Base-by-base conservation (phyloP, 2,113 vertebrate species). In the Spea multiplicata region DNA sequence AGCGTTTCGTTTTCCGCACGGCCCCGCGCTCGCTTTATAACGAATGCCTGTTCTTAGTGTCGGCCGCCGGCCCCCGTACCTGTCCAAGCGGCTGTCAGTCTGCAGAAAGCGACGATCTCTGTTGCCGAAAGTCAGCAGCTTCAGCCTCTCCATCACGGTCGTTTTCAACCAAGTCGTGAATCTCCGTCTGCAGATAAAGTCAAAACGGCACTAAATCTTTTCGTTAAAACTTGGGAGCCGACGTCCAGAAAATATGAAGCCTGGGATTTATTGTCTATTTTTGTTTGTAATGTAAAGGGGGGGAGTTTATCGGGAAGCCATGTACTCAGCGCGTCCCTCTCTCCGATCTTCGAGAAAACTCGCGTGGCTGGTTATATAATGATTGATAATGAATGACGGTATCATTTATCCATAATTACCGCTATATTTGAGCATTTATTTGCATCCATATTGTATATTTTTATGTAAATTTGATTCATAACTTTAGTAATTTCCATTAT, bases 171-270 rank as follows among this genome's bases (percentile, higher is more conserved):
- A 49, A 46, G 65, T 61, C 84, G 83, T 87, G 87, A 85, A 89
- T 88, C 86, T 88, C 83, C 59, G 80, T 80, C 73, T 81, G 76
- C 71, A 82, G 81, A 83, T 84, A 83, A 87, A 86, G 74, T 84
- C 80, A 80, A 75, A 76, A 3, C 44, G 14, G 71, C 74, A 83
- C 83, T 85, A 86, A 85, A 86, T 86, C 84, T 84, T 81, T 8
- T 12, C 46, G 0, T 81, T 73, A 80, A 86, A 82, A 2, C 48
- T 82, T 83, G 12, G 83, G 77, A 79, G 82, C 84, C 62, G 48
- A 6, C 5, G 73, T 81, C 45, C 53, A 44, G 67, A 17, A 49
- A 62, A 69, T 44, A 70, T 65, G 68, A 77, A 12, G 55, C 14
- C 68, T 53, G 68, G 50, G 17, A 71, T 78, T 78, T 71, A 78